phyloP scores from a whole-genome alignment of 1,140 invertebrate genomes.

The Eubasilissa regina region DNA sequence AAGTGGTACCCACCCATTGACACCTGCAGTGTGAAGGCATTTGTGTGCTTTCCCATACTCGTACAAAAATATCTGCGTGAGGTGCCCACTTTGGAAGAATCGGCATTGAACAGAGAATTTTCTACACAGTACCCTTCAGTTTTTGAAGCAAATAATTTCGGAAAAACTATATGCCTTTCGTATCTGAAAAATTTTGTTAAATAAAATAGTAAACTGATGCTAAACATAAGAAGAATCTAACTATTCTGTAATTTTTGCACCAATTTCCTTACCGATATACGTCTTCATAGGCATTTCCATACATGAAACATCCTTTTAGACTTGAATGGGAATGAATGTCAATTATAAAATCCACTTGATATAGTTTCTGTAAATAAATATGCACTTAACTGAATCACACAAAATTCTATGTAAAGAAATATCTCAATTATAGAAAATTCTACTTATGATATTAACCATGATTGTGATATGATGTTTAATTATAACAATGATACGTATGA shows the following conservation, averaged over 20 bases:
- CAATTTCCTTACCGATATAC: constrained; percentile 81
- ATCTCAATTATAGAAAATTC: no score
- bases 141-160: constrained; percentile 88
- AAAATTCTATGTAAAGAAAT: background rate
- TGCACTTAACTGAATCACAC: background rate
- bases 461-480: no score
- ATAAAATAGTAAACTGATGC: background rate
- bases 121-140: constrained; percentile 86
- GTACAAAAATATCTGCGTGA: constrained; percentile 84
- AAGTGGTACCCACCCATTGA: constrained; percentile 89
- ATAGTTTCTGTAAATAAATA: constrained; percentile 73
- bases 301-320: constrained; percentile 93
- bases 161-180: constrained; percentile 90
- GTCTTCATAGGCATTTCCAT: constrained; percentile 97
- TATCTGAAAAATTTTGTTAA: constrained; percentile 74
- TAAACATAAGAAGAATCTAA: background rate
- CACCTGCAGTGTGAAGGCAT: constrained; percentile 85
- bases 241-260: background rate
- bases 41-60: constrained; percentile 79
- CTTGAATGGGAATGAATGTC: constrained; percentile 96
- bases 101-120: constrained; percentile 93
- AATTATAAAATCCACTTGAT: constrained; percentile 92
- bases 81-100: constrained; percentile 89
- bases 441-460: no score
- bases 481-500: no score